Conservation (phyloP, 2,888 invertebrate genomes). For the Gonocerus acuteangulatus region DNA sequence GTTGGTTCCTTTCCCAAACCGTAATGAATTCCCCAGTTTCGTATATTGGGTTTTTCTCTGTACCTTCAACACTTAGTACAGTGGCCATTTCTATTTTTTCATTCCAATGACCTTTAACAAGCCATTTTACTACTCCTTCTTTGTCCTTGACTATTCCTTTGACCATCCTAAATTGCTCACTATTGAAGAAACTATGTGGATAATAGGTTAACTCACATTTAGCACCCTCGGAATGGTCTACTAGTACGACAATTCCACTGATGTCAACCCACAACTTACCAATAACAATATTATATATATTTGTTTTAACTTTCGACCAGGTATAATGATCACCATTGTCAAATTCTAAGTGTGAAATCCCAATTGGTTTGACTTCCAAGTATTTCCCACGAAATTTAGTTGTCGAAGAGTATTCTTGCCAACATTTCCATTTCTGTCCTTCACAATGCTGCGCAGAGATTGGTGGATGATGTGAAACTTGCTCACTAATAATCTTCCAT, state of each 20-base stretch:
- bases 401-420: constrained; percentile 99
- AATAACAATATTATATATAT: constrained; percentile 98
- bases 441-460: constrained; percentile 93
- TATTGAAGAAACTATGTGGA: constrained; percentile 85
- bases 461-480: constrained; percentile 97
- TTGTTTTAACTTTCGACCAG: constrained; percentile 64
- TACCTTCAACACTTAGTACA: not conserved
- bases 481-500: constrained; percentile 91
- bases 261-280: constrained; percentile 99
- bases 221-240: constrained; percentile 78
- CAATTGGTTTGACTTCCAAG: constrained; percentile 67
- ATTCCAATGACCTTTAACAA: constrained; percentile 22
- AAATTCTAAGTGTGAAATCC: constrained; percentile 55
- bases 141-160: constrained; percentile 66
- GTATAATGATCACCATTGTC: constrained; percentile 75
- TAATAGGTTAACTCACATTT: constrained; percentile 94
- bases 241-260: constrained; percentile 97
- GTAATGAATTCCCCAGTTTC: not conserved
- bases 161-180: constrained; percentile 81
- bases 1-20: constrained; percentile 18
- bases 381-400: constrained; percentile 98
- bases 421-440: constrained; percentile 82
- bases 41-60: not conserved
- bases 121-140: constrained; percentile 38
- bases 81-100: not conserved